A percentile compares a stretch with the other conserved stretches of the same genome.
Evolutionary conservation across 2,888 invertebrate species (phyloP).

Genomic region (Diaprepes abbreviatus): DNA sequence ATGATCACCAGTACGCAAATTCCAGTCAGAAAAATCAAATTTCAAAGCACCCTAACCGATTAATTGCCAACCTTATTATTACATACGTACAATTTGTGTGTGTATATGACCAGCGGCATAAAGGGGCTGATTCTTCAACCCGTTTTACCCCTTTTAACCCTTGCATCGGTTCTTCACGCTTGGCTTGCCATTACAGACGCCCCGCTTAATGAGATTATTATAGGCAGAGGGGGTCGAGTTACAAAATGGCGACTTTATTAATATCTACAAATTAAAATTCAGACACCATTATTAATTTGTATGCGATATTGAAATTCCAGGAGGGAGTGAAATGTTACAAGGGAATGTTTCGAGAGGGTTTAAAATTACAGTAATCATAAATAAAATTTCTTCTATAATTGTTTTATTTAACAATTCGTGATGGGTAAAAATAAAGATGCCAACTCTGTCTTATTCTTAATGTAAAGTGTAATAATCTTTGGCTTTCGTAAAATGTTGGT

Average conservation of each 20-base stretch:
- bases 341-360: slow-evolving; percentile 21
- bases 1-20: slow-evolving; percentile 62
- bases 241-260: slow-evolving; percentile 67
- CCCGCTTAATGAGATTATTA: slow-evolving; percentile 69
- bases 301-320: slow-evolving; percentile 47
- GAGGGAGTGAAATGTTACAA: slow-evolving; percentile 26
- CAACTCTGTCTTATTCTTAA: too few relatives aligned
- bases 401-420: too few relatives aligned
- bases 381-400: too few relatives aligned
- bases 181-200: slow-evolving; percentile 66
- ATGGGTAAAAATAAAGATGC: too few relatives aligned
- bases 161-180: slow-evolving; percentile 64
- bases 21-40: slow-evolving; percentile 65
- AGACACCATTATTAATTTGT: slow-evolving; percentile 56
- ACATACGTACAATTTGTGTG: slow-evolving; percentile 46
- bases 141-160: slow-evolving; percentile 59
- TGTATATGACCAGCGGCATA: slow-evolving; percentile 45
- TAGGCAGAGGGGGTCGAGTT: slow-evolving; percentile 59
- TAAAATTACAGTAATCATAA: slow-evolving; percentile 22
- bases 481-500: too few relatives aligned
- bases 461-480: too few relatives aligned
- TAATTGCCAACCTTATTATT: slow-evolving; percentile 63
- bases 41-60: slow-evolving; percentile 63
- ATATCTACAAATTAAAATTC: slow-evolving; percentile 59
- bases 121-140: slow-evolving; percentile 53